Evolutionary conservation across 2,888 invertebrate species (phyloP), one percentile per base, ranked within the genome.

Genomic region (Carabus problematicus): DNA sequence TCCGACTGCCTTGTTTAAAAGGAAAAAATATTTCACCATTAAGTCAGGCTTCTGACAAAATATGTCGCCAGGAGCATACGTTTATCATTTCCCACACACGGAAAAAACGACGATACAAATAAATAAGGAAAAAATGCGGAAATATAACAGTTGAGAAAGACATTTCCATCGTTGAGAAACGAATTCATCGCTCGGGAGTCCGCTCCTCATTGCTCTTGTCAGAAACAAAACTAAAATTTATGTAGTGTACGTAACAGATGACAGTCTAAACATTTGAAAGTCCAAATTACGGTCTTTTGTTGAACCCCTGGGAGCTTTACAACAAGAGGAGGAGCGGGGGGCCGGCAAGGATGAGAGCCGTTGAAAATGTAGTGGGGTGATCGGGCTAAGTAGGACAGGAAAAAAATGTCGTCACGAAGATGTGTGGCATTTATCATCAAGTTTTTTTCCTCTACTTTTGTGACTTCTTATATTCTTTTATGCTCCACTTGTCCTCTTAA

Each of bases 201-300:
- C 52, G 52, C n/a, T 19, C 18, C 16, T 18, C 52, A 18, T 16
- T 52, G 52, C 29, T 29, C 29, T 29, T 52, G 52, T 52, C 52
- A 52, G 18, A 18, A 52, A 52, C 52, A 52, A 52, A 16, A 52
- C 52, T 16, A 52, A 52, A 52, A 52, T 52, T 52, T 52, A 52
- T 52, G 52, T 52, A 52, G 52, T 52, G 52, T 52, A 52, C 52
- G 18, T 52, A 52, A 52, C 52, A 52, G 18, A 52, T 52, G 52
- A 52, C 18, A 16, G 52, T 52, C 52, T 52, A 52, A 52, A 52
- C 52, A 52, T 52, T 52, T 52, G 52, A 52, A 52, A 52, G 52
- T 52, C 52, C 19, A 52, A 52, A 52, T 52, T 52, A 52, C 52
- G 16, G 52, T 52, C 52, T 14, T 52, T 52, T 52, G 52, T 52